phyloP scores from a whole-genome alignment of 2,797 vertebrate species.

The Thalassophryne amazonica region DNA sequence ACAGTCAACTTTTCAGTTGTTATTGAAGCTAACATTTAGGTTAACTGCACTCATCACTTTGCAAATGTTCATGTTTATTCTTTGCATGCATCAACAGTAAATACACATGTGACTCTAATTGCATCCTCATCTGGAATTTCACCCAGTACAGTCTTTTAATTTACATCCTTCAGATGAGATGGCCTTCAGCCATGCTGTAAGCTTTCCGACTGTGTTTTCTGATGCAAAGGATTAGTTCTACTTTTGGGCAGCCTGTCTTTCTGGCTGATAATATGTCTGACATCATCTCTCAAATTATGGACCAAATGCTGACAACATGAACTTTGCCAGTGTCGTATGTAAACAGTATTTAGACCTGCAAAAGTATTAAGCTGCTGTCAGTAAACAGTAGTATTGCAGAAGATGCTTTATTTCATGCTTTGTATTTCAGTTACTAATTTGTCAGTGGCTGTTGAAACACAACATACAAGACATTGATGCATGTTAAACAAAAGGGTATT shows the following conservation, averaged over 20 bases:
- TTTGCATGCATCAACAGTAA: conserved; percentile 17
- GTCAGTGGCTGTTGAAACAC: neutral
- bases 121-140: conserved; percentile 37
- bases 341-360: conserved; percentile 22
- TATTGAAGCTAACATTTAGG: too few relatives aligned
- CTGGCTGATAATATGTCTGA: conserved; percentile 26
- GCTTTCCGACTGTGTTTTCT: conserved; percentile 35
- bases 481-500: neutral
- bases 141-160: conserved; percentile 25
- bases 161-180: conserved; percentile 54
- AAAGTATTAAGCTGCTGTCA: conserved; percentile 4
- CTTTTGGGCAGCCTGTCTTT: conserved; percentile 31
- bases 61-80: conserved; percentile 2
- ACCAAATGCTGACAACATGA: conserved; percentile 18
- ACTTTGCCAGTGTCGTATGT: conserved; percentile 20
- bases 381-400: neutral
- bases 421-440: too few relatives aligned
- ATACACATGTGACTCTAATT: conserved; percentile 16
- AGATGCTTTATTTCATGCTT: neutral
- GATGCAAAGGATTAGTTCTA: conserved; percentile 50
- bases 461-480: neutral
- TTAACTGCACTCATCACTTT: too few relatives aligned
- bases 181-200: conserved; percentile 48
- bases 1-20: too few relatives aligned
- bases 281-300: conserved; percentile 18